These are phyloP conservation scores for Noctilio leporinus DNA, from an alignment of 2,113 vertebrate genomes.

Conservation along the genomic window DNA sequence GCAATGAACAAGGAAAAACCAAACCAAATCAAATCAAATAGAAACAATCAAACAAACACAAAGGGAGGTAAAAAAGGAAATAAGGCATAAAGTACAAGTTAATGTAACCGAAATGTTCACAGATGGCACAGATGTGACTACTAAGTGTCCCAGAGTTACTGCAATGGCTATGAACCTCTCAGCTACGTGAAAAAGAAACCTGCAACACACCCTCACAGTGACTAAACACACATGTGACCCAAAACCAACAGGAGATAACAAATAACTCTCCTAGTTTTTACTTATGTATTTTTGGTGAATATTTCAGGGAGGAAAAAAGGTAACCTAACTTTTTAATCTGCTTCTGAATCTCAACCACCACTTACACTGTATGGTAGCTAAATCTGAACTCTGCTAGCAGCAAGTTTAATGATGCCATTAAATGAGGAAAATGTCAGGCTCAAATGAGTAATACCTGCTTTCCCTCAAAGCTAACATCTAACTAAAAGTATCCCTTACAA, in stretches of 20 bases:
- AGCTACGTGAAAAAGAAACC: background rate
- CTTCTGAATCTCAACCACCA: background rate
- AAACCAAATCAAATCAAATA: slow-evolving; percentile 14
- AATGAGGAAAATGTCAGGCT: slow-evolving; percentile 2
- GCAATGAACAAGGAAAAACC: slow-evolving; percentile 50
- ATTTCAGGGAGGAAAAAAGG: background rate
- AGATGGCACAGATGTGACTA: background rate
- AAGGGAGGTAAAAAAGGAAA: background rate
- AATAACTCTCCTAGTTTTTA: background rate
- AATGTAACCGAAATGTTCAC: slow-evolving; percentile 16
- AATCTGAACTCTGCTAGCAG: background rate
- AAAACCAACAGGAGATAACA: background rate
- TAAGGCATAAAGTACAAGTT: background rate
- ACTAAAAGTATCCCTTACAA: slow-evolving; percentile 5
- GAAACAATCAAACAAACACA: background rate
- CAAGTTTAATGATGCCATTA: slow-evolving; percentile 12
- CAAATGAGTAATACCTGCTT: slow-evolving; percentile 30
- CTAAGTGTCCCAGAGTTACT: background rate
- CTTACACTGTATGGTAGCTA: background rate
- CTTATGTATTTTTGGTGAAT: background rate
- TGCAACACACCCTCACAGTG: background rate
- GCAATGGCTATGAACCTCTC: background rate
- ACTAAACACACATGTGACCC: background rate
- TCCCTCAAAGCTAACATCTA: background rate
- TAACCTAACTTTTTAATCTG: background rate